Conservation (phyloP, 2,797 vertebrate species). For the Limnodromus scolopaceus region DNA sequence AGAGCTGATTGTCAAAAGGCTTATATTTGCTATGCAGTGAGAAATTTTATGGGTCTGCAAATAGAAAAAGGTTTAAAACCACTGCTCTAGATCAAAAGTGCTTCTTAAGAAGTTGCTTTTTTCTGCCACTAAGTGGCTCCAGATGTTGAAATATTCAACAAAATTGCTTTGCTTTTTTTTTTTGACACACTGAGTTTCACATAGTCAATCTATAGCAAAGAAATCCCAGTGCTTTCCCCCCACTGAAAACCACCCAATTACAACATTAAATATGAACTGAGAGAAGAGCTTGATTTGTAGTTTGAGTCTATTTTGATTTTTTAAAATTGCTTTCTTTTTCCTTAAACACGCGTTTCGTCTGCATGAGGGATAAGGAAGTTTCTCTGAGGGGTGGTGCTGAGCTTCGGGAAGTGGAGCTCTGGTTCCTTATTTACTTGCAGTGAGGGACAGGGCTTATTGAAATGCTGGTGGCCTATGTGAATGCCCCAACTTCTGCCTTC, state of each 20-base stretch:
- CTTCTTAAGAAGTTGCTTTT: conserved; percentile 64
- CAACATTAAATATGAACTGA: conserved; percentile 67
- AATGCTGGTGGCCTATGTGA: not conserved
- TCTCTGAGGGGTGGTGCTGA: not conserved
- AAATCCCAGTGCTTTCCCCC: not conserved
- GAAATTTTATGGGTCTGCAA: conserved; percentile 3
- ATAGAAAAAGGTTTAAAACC: conserved; percentile 34
- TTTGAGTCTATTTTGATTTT: not conserved
- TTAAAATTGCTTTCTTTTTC: not conserved
- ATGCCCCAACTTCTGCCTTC: not conserved
- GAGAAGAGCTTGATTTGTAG: not conserved
- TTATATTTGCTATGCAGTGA: not conserved
- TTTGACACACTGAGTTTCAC: conserved; percentile 31
- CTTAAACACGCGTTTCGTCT: not conserved
- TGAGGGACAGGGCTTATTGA: not conserved
- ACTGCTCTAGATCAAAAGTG: conserved; percentile 40
- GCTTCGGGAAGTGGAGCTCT: not conserved
- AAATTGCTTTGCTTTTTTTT: conserved; percentile 43
- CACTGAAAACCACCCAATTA: not conserved
- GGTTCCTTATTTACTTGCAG: not conserved
- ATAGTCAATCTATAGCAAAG: conserved; percentile 20
- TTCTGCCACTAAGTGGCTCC: conserved; percentile 74
- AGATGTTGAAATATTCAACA: conserved; percentile 77
- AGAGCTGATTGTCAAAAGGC: not conserved
- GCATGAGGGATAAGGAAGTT: not conserved